These are phyloP conservation scores for Caenorhabditis drosophilae DNA, from an alignment of 2,888 invertebrate species.

Conservation along the genomic window DNA sequence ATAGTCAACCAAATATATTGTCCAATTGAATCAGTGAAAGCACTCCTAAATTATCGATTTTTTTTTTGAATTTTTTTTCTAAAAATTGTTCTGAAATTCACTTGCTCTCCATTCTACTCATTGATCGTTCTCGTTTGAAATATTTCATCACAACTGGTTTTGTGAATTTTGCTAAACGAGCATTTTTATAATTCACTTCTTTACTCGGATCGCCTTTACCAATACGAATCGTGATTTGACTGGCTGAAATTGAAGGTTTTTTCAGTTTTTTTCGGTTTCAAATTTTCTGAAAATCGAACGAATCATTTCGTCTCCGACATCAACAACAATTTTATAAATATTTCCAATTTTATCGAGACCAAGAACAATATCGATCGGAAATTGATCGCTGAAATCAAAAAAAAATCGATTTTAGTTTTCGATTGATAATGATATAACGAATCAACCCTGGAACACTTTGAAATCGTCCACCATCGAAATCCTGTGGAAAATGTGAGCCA, in stretches of 20 bases:
- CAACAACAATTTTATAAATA: conserved; percentile 55
- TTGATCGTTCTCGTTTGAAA: conserved; percentile 29
- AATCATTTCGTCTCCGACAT: conserved; percentile 44
- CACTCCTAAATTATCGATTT: conserved; percentile 29
- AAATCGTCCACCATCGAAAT: conserved; percentile 46
- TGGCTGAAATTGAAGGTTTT: conserved; percentile 35
- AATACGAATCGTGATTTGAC: conserved; percentile 29
- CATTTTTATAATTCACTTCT: conserved; percentile 48
- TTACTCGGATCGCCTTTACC: conserved; percentile 25
- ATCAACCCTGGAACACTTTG: conserved; percentile 34
- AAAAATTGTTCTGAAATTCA: conserved; percentile 6
- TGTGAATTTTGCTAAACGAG: conserved; percentile 49
- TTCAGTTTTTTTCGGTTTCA: neutral
- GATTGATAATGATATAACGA: neutral
- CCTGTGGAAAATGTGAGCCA: conserved; percentile 41
- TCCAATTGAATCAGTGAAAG: conserved; percentile 56
- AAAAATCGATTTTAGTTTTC: too few species aligned
- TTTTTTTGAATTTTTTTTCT: neutral
- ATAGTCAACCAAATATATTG: conserved; percentile 60
- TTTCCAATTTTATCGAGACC: conserved; percentile 46
- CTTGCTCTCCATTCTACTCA: conserved; percentile 46
- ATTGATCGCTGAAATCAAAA: conserved; percentile 38
- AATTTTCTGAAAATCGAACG: conserved; percentile 27
- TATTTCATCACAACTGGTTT: conserved; percentile 41
- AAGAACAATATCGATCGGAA: conserved; percentile 56